Base-by-base conservation (phyloP, 2,113 vertebrate species). In the Accipiter cooperii region DNA sequence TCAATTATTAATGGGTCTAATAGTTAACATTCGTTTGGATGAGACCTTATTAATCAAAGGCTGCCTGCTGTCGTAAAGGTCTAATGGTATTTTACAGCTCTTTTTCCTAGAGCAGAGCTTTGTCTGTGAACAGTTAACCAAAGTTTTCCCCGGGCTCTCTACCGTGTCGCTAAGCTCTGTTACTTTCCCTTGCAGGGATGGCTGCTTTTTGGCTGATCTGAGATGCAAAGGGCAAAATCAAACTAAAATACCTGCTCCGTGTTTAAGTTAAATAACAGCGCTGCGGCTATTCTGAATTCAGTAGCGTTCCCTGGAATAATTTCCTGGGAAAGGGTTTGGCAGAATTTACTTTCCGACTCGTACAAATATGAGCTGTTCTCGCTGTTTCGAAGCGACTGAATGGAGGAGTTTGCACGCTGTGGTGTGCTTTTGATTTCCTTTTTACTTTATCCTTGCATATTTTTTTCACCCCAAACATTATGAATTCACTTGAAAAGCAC, bases 31-130 rank as follows among this genome's bases (percentile, higher is more conserved):
- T 79, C 5, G 3, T 90, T 88, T 69, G 69, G 77, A 84, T 34
- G 61, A 93, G 51, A 77, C 76, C 46, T 93, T 86, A 90, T 90
- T 88, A 75, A 93, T 92, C 86, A 92, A 84, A 79, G 74, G 17
- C 65, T 93, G 16, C 34, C 69, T 79, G 31, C 68, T 73, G 26
- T 68, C 75, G 40, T 75, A 76, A 89, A 95, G 47, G 38, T 60
- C 70, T 81, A 65, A 60, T 51, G 38, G 29, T 74, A 33, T 81
- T 84, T 87, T 82, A 60, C 95, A 92, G 44, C 57, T 94, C 31
- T 8, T 79, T 26, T 74, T 92, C 76, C 31, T 25, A 17, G 17
- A 31, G 18, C 42, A 68, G 55, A 69, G 36, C 52, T 91, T 78
- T 87, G 54, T 34, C 71, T 89, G 28, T 68, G 69, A 78, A 60